Percentiles rank a stretch among this genome's conserved stretches.
Evolutionary conservation across 2,113 vertebrate species (phyloP).

Genomic region (Oxyura jamaicensis): DNA sequence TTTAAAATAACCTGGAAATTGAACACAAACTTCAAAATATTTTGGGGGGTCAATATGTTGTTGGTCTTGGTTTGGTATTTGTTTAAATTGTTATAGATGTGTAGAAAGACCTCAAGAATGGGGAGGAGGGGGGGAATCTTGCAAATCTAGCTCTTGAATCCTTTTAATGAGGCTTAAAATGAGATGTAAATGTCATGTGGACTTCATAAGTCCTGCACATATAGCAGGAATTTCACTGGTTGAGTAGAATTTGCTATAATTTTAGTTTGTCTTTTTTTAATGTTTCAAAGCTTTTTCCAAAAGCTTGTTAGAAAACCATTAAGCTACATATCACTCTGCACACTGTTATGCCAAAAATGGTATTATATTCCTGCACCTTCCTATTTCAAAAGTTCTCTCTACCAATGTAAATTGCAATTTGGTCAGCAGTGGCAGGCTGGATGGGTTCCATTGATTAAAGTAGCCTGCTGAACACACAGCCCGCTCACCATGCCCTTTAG

Average conservation of each 20-base stretch:
- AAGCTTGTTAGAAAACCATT: constrained; percentile 37
- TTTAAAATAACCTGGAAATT: no score
- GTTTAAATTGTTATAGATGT: neutral
- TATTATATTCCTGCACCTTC: neutral
- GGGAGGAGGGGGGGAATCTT: neutral
- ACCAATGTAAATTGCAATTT: constrained; percentile 53
- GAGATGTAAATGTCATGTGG: neutral
- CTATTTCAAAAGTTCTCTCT: neutral
- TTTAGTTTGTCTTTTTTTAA: neutral
- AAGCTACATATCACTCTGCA: neutral
- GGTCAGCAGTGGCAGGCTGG: constrained; percentile 37
- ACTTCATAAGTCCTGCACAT: neutral
- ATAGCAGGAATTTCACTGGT: neutral
- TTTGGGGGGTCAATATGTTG: neutral
- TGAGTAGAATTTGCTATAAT: neutral
- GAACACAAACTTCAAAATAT: no score
- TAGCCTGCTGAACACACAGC: constrained; percentile 56
- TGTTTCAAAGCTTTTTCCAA: neutral
- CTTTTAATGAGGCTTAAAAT: neutral
- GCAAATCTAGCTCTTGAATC: neutral
- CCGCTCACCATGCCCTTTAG: constrained; percentile 67
- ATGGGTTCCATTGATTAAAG: constrained; percentile 69
- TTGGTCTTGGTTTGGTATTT: neutral
- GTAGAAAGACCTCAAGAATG: neutral
- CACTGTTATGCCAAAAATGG: constrained; percentile 20